Conservation (phyloP, 2,113 vertebrate species). For the Otocyon megalotis region DNA sequence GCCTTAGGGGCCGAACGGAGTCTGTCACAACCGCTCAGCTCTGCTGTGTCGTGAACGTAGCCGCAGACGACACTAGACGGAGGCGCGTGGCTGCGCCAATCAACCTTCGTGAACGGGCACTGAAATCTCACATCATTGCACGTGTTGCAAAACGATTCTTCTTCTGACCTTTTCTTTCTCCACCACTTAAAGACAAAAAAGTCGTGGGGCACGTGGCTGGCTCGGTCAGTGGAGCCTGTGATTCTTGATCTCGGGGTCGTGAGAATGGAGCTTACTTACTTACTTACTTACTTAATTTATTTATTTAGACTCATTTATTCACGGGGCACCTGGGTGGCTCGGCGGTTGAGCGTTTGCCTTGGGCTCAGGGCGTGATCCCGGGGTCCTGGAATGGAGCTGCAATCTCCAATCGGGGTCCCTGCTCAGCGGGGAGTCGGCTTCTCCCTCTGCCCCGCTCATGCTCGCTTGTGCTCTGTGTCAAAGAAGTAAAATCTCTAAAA, state of each 20-base stretch:
- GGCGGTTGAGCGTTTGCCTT: not conserved
- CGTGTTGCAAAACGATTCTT: not conserved
- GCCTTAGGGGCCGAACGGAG: not conserved
- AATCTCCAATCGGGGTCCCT: not conserved
- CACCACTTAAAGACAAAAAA: not conserved
- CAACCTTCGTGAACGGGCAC: not conserved
- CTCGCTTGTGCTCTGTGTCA: not conserved
- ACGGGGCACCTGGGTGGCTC: not conserved
- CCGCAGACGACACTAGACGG: fast-evolving
- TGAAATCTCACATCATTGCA: not conserved
- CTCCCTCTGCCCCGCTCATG: no score
- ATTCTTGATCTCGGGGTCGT: not conserved
- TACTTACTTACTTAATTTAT: not conserved
- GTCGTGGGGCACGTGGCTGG: not conserved
- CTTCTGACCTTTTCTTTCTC: not conserved
- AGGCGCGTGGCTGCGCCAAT: not conserved
- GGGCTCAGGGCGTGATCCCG: not conserved
- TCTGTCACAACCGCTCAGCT: no score
- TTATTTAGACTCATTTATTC: no score
- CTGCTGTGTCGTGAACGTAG: not conserved
- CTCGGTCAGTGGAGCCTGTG: not conserved
- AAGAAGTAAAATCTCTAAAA: not conserved
- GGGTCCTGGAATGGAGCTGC: not conserved
- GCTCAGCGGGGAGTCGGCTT: not conserved
- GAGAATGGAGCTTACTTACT: not conserved